Percentiles rank a stretch among this genome's conserved stretches.
Evolutionary conservation across 2,113 vertebrate species (phyloP).

Genomic region (Colius striatus): DNA sequence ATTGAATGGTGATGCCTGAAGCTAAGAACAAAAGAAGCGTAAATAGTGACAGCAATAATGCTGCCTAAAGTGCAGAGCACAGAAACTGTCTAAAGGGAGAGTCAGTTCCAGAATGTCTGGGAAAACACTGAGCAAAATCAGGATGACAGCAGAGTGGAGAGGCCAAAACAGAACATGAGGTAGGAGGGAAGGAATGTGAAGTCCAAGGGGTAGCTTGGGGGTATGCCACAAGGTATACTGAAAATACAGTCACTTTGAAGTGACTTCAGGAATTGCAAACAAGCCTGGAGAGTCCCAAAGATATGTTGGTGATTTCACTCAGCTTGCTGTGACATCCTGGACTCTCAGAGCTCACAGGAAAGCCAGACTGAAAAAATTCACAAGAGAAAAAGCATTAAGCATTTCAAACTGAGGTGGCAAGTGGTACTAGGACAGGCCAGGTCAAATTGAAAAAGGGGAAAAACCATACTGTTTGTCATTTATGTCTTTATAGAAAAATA

Average conservation of each 20-base stretch:
- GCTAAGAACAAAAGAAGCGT: neutral
- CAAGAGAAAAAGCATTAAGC: neutral
- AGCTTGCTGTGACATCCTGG: neutral
- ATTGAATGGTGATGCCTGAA: neutral
- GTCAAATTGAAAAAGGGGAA: neutral
- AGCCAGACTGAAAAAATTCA: neutral
- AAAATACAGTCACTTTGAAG: neutral
- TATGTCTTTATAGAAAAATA: neutral
- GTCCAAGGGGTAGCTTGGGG: neutral
- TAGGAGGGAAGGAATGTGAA: neutral
- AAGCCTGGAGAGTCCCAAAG: fast-evolving
- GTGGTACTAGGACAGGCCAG: neutral
- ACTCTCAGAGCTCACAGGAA: neutral
- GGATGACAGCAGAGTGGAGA: neutral
- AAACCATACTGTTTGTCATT: neutral
- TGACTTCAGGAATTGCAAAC: neutral
- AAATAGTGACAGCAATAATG: fast-evolving
- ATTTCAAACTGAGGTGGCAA: neutral
- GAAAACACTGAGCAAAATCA: neutral
- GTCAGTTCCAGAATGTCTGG: fast-evolving
- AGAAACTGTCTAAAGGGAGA: neutral
- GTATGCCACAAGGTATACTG: neutral
- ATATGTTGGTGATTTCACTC: neutral
- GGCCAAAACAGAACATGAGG: neutral
- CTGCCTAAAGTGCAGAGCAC: neutral